Evolutionary conservation across 1,140 invertebrate genomes (phyloP).

Genomic region (Himalopsyche phryganea): DNA sequence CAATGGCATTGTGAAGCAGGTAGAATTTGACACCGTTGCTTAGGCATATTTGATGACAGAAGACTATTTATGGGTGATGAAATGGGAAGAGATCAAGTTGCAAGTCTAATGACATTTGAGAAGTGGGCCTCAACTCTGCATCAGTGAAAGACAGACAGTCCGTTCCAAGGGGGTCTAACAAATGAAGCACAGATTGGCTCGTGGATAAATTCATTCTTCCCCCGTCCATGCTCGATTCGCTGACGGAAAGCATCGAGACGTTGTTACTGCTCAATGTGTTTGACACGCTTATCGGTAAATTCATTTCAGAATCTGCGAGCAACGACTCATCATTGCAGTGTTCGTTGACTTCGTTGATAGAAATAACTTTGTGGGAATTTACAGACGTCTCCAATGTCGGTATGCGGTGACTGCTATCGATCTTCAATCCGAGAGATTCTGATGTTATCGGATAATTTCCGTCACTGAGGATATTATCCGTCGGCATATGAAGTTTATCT

Average conservation of each 20-base stretch:
- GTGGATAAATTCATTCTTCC: conserved; percentile 24
- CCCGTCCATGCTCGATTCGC: conserved; percentile 29
- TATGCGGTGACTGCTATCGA: conserved; percentile 15
- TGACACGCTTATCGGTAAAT: conserved; percentile 24
- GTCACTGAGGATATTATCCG: conserved; percentile 17
- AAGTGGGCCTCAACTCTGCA: conserved; percentile 23
- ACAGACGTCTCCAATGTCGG: background rate
- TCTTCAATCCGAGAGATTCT: conserved; percentile 23
- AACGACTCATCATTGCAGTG: conserved; percentile 16
- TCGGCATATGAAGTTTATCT: conserved; percentile 24
- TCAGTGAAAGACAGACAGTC: conserved; percentile 31
- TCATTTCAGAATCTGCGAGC: conserved; percentile 12
- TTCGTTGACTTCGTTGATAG: conserved; percentile 8
- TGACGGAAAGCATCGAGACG: conserved; percentile 24
- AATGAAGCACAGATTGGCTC: conserved; percentile 27
- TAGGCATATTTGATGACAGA: no score
- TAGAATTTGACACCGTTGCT: no score
- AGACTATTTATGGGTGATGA: conserved; percentile 26
- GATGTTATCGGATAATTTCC: conserved; percentile 24
- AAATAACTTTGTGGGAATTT: conserved; percentile 15
- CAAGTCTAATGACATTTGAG: conserved; percentile 30
- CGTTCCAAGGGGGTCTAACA: conserved; percentile 27
- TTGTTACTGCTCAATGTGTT: conserved; percentile 19
- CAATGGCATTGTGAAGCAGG: no score
- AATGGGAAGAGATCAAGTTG: conserved; percentile 30